Base-by-base conservation (phyloP, 2,888 invertebrate genomes). In the Heliconius erato region DNA sequence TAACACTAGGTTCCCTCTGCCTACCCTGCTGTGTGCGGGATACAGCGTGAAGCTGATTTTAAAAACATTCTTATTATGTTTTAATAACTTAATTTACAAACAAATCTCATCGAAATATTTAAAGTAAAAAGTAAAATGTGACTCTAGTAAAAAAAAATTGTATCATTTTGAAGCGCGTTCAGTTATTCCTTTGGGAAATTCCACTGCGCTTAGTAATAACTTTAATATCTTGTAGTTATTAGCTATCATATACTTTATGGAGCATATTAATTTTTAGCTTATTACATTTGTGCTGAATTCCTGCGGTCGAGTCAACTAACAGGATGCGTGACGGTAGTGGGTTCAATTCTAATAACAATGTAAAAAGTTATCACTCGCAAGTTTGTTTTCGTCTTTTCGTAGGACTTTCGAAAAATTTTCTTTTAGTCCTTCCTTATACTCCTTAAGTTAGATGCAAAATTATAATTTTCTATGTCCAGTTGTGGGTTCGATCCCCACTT, bases 161-260 rank as follows among this genome's bases (percentile, higher is more conserved):
- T 68, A 74, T 79, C 76, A 63, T 79, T 74, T 79, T 79, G 59
- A 79, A 71, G 69, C 71, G 69, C 68, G 79, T 79, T 81, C 81
- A 81, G 68, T 44, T 80, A 68, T 76, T 28, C 83, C 74, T 81
- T 44, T 49, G 83, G 83, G 83, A 83, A 83, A 83, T 83, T 83
- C 26, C 69, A 63, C 74, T 79, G 81, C 81, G 80, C 68, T 81
- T 79, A 80, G 78, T 80, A 83, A 83, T 83, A 79, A 63, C 80
- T 74, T 72, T 77, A 69, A 77, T 77, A 80, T 74, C 67, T 76
- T 40, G 65, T 71, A 81, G 81, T 71, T 77, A 71, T 77, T 77
- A 76, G 76, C 54, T 63, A 67, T 74, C 26, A 67, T 49, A 71
- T 63, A 26, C 23, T 28, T 72, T 63, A 76, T 76, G 7, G 40